These are phyloP conservation scores for Amphibalanus amphitrite DNA, from an alignment of 1,140 invertebrate genomes.

Conservation along the genomic window DNA sequence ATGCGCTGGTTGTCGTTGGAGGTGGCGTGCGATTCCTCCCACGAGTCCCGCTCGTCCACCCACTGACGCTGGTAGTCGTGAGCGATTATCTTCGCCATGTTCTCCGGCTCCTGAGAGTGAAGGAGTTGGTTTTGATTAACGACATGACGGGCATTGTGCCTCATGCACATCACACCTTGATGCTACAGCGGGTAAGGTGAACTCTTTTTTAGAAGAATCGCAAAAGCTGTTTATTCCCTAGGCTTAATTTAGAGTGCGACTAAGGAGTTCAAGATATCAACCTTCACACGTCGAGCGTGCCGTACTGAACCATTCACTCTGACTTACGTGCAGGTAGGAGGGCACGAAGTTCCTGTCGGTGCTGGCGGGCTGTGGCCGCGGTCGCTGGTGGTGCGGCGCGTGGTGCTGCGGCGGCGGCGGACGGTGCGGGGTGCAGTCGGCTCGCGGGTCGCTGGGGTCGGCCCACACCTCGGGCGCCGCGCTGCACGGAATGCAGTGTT, in stretches of 20 bases:
- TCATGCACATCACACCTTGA: too few relatives aligned
- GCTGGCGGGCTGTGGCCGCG: not conserved
- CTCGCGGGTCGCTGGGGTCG: not conserved
- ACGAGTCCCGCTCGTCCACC: not conserved
- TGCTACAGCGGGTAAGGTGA: too few relatives aligned
- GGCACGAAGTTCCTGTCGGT: not conserved
- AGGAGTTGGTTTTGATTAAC: too few relatives aligned
- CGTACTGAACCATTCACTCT: too few relatives aligned
- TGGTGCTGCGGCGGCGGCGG: too few relatives aligned
- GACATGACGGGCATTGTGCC: too few relatives aligned
- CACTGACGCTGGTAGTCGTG: conserved; percentile 1
- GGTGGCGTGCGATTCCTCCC: not conserved
- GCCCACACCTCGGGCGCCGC: not conserved
- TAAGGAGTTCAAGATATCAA: too few relatives aligned
- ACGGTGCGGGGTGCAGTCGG: not conserved
- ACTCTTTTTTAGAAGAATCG: too few relatives aligned
- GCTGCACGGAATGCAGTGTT: not conserved
- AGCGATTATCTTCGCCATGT: not conserved
- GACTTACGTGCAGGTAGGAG: not conserved
- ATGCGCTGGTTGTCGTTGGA: not conserved
- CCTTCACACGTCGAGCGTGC: too few relatives aligned
- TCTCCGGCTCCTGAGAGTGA: not conserved
- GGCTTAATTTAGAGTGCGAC: too few relatives aligned
- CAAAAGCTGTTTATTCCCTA: too few relatives aligned
- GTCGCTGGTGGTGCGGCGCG: not conserved